Conservation (phyloP, 2,888 invertebrate species). For the Ashinkailepas kermadecensis region DNA sequence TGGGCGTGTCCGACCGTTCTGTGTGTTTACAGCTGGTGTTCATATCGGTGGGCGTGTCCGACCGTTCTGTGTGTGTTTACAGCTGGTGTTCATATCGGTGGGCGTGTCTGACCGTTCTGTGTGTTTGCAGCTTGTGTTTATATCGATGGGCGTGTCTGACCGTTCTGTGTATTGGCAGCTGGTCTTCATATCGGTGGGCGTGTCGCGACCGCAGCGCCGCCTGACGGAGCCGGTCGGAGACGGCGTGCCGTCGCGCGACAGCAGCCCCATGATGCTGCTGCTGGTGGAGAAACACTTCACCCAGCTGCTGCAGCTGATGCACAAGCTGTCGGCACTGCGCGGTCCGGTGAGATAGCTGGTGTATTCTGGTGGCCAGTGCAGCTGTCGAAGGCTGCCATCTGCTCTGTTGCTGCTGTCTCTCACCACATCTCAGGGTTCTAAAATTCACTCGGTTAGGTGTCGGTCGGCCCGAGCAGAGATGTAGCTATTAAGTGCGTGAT, state of each 20-base stretch:
- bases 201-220: conserved; percentile 50
- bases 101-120: conserved; percentile 54
- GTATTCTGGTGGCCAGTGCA: conserved; percentile 27
- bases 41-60: conserved; percentile 74
- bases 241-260: conserved; percentile 62
- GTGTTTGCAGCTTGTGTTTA: conserved; percentile 67
- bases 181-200: conserved; percentile 84
- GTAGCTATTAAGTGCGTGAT: no score
- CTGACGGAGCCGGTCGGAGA: conserved; percentile 50
- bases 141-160: conserved; percentile 70
- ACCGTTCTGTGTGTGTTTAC: conserved; percentile 34
- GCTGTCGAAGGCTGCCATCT: no score
- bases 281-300: conserved; percentile 82
- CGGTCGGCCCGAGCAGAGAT: no score
- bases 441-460: no score
- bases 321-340: conserved; percentile 70
- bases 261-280: conserved; percentile 74
- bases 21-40: conserved; percentile 62
- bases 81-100: conserved; percentile 84
- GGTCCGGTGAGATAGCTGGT: conserved; percentile 79
- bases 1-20: not conserved
- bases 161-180: conserved; percentile 48
- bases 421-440: no score
- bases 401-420: no score
- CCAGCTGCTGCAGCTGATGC: conserved; percentile 81